A percentile compares a stretch with the other conserved stretches of the same genome.
phyloP scores from a whole-genome alignment of 2,113 vertebrate species.

The Noturus placidus region DNA sequence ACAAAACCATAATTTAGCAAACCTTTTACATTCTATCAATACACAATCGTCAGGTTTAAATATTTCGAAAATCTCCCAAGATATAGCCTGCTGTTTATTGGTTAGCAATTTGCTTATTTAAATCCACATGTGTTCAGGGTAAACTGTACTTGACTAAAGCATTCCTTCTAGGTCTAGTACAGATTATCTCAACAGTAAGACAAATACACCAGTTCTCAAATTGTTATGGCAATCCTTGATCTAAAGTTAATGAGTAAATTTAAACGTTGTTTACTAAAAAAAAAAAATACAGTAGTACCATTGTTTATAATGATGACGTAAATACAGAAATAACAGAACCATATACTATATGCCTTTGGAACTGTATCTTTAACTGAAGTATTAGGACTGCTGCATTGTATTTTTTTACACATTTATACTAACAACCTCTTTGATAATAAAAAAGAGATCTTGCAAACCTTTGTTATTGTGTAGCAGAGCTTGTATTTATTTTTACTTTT shows the following conservation, averaged over 20 bases:
- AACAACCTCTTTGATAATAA: background rate
- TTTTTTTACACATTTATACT: background rate
- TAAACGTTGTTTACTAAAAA: background rate
- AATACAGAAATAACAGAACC: background rate
- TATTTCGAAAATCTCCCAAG: background rate
- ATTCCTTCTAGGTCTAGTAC: background rate
- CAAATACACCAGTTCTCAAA: background rate
- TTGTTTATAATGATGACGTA: background rate
- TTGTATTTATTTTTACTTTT: background rate
- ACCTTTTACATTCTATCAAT: background rate
- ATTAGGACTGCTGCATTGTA: background rate
- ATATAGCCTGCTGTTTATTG: background rate
- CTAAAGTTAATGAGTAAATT: background rate
- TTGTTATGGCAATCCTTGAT: background rate
- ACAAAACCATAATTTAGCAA: background rate
- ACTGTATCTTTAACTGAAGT: background rate
- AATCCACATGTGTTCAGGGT: background rate
- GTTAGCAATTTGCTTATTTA: background rate
- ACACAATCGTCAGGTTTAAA: background rate
- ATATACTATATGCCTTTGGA: background rate
- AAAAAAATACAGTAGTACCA: background rate
- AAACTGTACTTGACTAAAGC: background rate
- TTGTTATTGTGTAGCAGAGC: background rate
- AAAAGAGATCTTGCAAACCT: background rate
- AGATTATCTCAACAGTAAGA: background rate